Evolutionary conservation across 2,113 vertebrate genomes (phyloP).

Genomic region (Osmerus eperlanus): DNA sequence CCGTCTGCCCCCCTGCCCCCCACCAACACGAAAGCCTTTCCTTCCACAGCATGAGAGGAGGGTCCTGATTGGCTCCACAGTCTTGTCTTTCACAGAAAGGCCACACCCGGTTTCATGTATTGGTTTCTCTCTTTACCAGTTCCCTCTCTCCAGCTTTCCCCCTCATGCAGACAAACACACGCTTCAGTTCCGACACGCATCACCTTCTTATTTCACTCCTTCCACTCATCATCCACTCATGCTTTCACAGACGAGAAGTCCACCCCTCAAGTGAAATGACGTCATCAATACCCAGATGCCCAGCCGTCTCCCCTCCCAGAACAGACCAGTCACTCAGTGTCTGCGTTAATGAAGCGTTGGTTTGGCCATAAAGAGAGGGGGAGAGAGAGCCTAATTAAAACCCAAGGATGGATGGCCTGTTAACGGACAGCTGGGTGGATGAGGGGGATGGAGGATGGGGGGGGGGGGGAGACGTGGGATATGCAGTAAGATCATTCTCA

Average conservation of each 20-base stretch:
- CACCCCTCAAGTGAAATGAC: conserved; percentile 55
- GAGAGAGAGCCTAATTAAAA: conserved; percentile 55
- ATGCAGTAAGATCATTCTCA: neutral
- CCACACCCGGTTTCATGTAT: conserved; percentile 41
- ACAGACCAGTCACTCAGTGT: conserved; percentile 25
- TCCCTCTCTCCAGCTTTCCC: neutral
- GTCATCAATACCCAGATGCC: conserved; percentile 55
- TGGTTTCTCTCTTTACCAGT: neutral
- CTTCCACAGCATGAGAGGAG: conserved; percentile 27
- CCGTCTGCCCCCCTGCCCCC: conserved; percentile 62
- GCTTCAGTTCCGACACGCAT: conserved; percentile 19
- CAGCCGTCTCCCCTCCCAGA: neutral
- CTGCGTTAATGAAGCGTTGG: conserved; percentile 58
- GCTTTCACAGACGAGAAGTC: conserved; percentile 60
- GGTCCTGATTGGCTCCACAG: conserved; percentile 35
- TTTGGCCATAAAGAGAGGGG: conserved; percentile 54
- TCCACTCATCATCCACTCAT: neutral
- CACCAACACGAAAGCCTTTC: conserved; percentile 23
- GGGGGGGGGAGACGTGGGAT: neutral
- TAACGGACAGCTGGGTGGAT: conserved; percentile 46
- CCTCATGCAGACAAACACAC: neutral
- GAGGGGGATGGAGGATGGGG: neutral
- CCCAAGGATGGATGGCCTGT: conserved; percentile 52
- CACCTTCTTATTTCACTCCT: conserved; percentile 1
- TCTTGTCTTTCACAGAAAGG: conserved; percentile 25